Percentiles rank a stretch among this genome's conserved stretches.
Conservation (phyloP, 2,797 vertebrate species). For the Sus cebifrons region DNA sequence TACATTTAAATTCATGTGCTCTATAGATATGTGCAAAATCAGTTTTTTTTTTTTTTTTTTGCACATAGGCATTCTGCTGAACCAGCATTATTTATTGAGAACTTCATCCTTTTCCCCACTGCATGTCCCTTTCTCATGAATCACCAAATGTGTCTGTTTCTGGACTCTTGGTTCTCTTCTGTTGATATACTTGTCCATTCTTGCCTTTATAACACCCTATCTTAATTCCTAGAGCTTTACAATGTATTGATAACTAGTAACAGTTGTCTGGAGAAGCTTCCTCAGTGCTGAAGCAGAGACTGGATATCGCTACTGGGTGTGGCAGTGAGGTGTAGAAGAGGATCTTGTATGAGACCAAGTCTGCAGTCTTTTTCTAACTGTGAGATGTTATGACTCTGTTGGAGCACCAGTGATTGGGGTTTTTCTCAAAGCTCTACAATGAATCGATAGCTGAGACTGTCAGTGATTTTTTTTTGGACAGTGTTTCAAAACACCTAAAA, state of each 20-base stretch:
- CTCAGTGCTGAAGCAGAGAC: not conserved
- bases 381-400: not conserved
- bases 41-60: not conserved
- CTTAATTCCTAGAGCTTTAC: not conserved
- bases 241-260: not conserved
- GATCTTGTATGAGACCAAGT: not conserved
- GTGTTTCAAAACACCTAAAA: slow-evolving; percentile 48
- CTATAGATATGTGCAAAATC: not conserved
- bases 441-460: slow-evolving; percentile 38
- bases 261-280: not conserved
- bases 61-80: not conserved
- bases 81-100: not conserved
- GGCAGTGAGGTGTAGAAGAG: not conserved
- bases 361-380: not conserved
- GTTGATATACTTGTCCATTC: not conserved
- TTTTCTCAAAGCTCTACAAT: slow-evolving; percentile 48
- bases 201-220: not conserved
- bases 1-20: not conserved
- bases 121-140: not conserved
- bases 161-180: not conserved
- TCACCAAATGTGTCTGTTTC: not conserved
- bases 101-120: not conserved
- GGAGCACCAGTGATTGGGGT: not conserved
- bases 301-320: accelerated
- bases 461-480: not conserved